Conservation (phyloP, 2,888 invertebrate genomes). For the Drosophila maculinotata region DNA sequence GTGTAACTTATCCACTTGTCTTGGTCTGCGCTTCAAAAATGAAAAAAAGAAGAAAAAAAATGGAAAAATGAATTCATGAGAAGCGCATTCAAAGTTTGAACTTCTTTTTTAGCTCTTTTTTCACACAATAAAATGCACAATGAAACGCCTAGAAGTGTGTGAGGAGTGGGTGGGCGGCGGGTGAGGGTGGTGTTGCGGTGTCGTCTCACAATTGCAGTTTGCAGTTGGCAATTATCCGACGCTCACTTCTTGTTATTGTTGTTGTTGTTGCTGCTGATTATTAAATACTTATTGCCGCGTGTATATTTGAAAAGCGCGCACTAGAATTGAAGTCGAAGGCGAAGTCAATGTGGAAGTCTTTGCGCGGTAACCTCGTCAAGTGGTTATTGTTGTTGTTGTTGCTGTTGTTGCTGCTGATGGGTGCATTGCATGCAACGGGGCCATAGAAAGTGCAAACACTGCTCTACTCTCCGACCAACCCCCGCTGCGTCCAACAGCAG, state of each 20-base stretch:
- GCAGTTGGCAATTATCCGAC: conserved; percentile 53
- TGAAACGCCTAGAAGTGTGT: conserved; percentile 26
- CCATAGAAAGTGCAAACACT: conserved; percentile 70
- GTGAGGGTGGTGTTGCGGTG: conserved; percentile 13
- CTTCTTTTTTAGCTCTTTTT: conserved; percentile 58
- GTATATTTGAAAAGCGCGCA: conserved; percentile 67
- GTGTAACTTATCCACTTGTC: conserved; percentile 40
- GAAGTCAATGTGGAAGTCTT: conserved; percentile 31
- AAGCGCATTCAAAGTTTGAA: conserved; percentile 73
- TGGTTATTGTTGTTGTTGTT: conserved; percentile 45
- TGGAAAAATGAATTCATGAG: conserved; percentile 63
- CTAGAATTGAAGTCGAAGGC: conserved; percentile 57
- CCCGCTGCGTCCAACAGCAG: conserved; percentile 16
- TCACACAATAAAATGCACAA: conserved; percentile 74
- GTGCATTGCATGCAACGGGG: conserved; percentile 70
- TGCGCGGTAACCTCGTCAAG: conserved; percentile 52
- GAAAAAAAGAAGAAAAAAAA: not conserved
- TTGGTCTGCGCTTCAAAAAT: conserved; percentile 17
- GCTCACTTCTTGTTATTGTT: conserved; percentile 36
- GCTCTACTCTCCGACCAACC: not conserved
- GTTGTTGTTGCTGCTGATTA: conserved; percentile 56
- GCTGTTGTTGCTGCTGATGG: conserved; percentile 37
- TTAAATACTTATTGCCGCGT: conserved; percentile 67
- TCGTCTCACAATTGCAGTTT: conserved; percentile 47
- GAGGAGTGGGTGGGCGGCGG: conserved; percentile 1